Percentiles rank a stretch among this genome's conserved stretches.
Conservation (phyloP, 1,140 invertebrate species). For the Drosophila subobscura region DNA sequence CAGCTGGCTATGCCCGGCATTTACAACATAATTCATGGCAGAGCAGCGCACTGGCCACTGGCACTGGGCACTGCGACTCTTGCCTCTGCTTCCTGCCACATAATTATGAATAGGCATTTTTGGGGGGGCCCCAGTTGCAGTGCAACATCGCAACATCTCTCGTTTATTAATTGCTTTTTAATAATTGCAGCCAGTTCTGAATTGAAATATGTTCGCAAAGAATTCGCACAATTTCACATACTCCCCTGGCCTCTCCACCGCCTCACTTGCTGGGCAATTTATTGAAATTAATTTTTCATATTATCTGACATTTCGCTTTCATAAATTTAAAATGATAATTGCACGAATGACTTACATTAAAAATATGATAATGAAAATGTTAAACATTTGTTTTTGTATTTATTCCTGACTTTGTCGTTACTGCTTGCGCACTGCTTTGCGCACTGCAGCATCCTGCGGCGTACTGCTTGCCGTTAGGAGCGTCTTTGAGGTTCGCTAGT, state of each 20-base stretch:
- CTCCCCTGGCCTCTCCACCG: too few relatives aligned
- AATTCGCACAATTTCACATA: constrained; percentile 53
- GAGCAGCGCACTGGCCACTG: constrained; percentile 3
- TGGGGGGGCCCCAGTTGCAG: constrained; percentile 16
- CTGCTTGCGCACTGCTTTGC: constrained; percentile 59
- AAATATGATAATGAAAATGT: constrained; percentile 3
- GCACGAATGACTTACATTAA: constrained; percentile 4
- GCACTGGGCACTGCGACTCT: neutral
- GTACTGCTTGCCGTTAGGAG: constrained; percentile 35
- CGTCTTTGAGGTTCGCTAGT: constrained; percentile 27
- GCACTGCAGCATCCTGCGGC: constrained; percentile 18
- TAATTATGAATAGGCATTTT: constrained; percentile 72
- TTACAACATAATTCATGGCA: constrained; percentile 79
- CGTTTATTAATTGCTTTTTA: constrained; percentile 80
- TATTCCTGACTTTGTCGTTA: constrained; percentile 1
- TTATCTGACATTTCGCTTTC: constrained; percentile 48
- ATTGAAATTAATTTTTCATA: constrained; percentile 74
- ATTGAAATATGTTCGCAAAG: constrained; percentile 44
- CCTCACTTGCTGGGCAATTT: constrained; percentile 43
- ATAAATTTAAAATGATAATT: constrained; percentile 58
- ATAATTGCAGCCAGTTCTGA: constrained; percentile 58
- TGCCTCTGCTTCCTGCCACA: constrained; percentile 15
- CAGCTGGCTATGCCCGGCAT: constrained; percentile 65
- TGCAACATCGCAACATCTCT: constrained; percentile 50
- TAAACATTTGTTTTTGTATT: constrained; percentile 22